Percentiles rank a stretch among this genome's conserved stretches.
phyloP scores from a whole-genome alignment of 2,888 invertebrate species.

The Euplexia lucipara region DNA sequence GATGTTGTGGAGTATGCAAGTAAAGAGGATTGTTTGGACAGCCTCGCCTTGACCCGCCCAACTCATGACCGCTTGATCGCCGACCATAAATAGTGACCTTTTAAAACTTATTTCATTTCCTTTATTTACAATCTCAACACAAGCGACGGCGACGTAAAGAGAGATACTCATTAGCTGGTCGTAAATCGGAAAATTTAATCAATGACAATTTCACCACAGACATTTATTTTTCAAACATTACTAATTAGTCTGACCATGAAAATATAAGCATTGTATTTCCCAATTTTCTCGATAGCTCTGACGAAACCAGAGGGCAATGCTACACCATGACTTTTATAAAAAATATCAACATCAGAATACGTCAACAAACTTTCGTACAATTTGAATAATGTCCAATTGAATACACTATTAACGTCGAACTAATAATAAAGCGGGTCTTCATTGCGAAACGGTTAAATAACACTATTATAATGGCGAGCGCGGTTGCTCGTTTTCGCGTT shows the following conservation, averaged over 20 bases:
- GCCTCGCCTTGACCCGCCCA: slow-evolving; percentile 78
- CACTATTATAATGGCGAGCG: slow-evolving; percentile 56
- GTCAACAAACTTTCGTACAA: slow-evolving; percentile 45
- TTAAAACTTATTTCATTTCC: slow-evolving; percentile 77
- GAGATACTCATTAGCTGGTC: slow-evolving; percentile 63
- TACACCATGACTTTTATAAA: slow-evolving; percentile 44
- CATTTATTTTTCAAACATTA: slow-evolving; percentile 49
- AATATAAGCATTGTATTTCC: slow-evolving; percentile 49
- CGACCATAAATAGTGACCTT: slow-evolving; percentile 79
- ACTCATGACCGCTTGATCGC: slow-evolving; percentile 74
- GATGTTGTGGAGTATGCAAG: slow-evolving; percentile 60
- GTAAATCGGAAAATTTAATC: slow-evolving; percentile 54
- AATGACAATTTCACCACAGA: slow-evolving; percentile 56
- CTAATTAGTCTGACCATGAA: slow-evolving; percentile 44
- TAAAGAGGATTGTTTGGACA: slow-evolving; percentile 73
- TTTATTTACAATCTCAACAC: slow-evolving; percentile 77
- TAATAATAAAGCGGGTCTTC: slow-evolving; percentile 66
- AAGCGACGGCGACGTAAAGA: slow-evolving; percentile 54
- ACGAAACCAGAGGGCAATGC: slow-evolving; percentile 46
- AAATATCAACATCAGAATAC: slow-evolving; percentile 31
- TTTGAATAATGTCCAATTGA: slow-evolving; percentile 58
- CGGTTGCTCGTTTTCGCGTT: slow-evolving; percentile 57
- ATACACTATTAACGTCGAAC: slow-evolving; percentile 58
- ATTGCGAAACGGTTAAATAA: slow-evolving; percentile 62
- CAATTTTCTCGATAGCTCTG: slow-evolving; percentile 55